These are phyloP conservation scores for Harpagifer antarcticus DNA, from an alignment of 2,797 vertebrate species.

Conservation along the genomic window DNA sequence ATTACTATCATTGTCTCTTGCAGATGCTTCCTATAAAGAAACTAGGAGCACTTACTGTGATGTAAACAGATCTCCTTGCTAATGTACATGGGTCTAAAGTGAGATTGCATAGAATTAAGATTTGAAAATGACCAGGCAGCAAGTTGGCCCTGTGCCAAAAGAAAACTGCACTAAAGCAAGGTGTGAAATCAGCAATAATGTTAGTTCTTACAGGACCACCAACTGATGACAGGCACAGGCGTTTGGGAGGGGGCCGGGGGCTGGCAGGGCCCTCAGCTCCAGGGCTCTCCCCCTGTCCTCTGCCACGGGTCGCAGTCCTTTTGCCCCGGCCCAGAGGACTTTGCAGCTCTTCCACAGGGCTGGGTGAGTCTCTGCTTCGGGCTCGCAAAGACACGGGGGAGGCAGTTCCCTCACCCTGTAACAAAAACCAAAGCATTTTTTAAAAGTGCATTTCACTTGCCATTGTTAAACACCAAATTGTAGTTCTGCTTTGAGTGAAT, in stretches of 20 bases:
- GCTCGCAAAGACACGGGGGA: constrained; percentile 80
- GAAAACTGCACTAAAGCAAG: constrained; percentile 2
- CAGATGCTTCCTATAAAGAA: background rate
- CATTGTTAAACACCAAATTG: background rate
- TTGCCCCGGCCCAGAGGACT: constrained; percentile 85
- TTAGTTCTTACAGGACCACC: constrained; percentile 87
- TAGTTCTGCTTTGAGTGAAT: background rate
- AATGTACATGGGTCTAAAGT: constrained; percentile 2
- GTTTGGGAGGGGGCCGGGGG: constrained; percentile 87
- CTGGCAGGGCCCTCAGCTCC: constrained; percentile 68
- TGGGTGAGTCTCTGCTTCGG: constrained; percentile 88
- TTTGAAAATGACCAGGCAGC: background rate
- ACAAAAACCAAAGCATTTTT: constrained; percentile 9
- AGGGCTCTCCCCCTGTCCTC: constrained; percentile 86
- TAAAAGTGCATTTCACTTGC: background rate
- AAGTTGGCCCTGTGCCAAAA: background rate
- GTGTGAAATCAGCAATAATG: constrained; percentile 5
- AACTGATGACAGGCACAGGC: constrained; percentile 88
- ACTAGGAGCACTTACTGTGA: background rate
- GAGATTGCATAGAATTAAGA: background rate
- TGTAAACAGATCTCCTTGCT: background rate
- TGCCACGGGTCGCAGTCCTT: constrained; percentile 89
- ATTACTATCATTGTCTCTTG: background rate
- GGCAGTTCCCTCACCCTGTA: constrained; percentile 84
- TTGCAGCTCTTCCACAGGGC: constrained; percentile 86